Conservation (phyloP, 2,888 invertebrate species). For the Gymnosoma rotundatum region DNA sequence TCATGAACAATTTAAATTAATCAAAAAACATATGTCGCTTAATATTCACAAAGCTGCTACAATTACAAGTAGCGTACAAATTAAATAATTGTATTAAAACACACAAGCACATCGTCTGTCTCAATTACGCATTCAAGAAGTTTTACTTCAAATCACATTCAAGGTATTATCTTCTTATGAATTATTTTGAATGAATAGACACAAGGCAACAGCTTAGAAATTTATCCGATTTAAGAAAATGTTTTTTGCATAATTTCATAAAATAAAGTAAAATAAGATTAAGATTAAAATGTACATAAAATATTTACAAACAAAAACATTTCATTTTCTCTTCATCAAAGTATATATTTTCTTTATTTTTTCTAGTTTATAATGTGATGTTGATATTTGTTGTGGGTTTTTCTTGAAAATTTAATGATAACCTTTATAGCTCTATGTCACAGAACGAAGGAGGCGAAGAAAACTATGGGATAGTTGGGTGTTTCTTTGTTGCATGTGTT, state of each 20-base stretch:
- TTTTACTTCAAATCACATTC: constrained; percentile 24
- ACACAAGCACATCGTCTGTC: background rate
- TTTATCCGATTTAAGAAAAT: constrained; percentile 43
- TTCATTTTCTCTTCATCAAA: constrained; percentile 28
- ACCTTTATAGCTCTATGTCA: constrained; percentile 29
- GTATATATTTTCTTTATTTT: background rate
- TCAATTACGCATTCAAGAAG: constrained; percentile 17
- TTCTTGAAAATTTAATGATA: constrained; percentile 53
- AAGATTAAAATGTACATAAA: constrained; percentile 48
- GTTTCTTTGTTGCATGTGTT: constrained; percentile 23
- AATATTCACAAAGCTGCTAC: too few species aligned
- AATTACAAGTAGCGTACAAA: constrained; percentile 16
- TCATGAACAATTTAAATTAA: too few species aligned
- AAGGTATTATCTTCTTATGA: background rate
- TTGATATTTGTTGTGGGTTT: constrained; percentile 40
- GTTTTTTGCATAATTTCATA: constrained; percentile 51
- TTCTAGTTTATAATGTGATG: constrained; percentile 9
- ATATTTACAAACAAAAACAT: constrained; percentile 34
- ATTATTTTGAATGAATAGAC: constrained; percentile 24
- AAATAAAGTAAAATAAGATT: constrained; percentile 32
- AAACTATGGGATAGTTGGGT: background rate
- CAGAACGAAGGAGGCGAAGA: background rate
- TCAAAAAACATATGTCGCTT: too few species aligned
- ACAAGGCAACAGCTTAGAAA: constrained; percentile 35
- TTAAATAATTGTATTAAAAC: background rate